phyloP scores from a whole-genome alignment of 1,140 invertebrate species.

The Elymnias hypermnestra region DNA sequence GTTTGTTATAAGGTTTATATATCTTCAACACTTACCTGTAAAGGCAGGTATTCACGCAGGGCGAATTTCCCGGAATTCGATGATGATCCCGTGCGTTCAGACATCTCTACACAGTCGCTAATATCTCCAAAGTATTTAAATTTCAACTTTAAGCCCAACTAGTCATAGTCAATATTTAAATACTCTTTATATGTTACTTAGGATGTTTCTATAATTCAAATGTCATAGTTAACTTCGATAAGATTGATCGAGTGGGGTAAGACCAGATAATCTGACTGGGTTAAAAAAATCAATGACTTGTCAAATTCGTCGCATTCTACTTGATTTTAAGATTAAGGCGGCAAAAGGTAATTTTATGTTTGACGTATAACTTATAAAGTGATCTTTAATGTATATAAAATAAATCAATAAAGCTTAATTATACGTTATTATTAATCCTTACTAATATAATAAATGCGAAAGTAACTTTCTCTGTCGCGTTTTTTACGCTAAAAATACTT shows the following conservation, averaged over 20 bases:
- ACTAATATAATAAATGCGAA: no score
- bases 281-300: constrained; percentile 72
- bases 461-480: no score
- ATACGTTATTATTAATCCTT: no score
- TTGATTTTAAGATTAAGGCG: constrained; percentile 37
- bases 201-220: constrained; percentile 12
- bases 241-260: constrained; percentile 75
- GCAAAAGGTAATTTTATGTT: constrained; percentile 42
- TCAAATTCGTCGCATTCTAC: constrained; percentile 70
- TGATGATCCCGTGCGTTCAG: constrained; percentile 67
- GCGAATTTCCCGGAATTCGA: constrained; percentile 72
- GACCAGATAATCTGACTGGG: constrained; percentile 64
- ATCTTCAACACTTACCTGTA: constrained; percentile 49
- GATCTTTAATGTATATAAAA: no score
- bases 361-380: background rate
- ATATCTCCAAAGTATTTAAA: constrained; percentile 28
- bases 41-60: constrained; percentile 70
- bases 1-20: constrained; percentile 26
- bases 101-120: constrained; percentile 29
- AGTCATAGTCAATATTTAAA: constrained; percentile 24
- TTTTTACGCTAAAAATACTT: no score
- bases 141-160: constrained; percentile 2
- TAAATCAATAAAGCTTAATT: no score
- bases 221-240: constrained; percentile 54
- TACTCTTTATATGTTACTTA: background rate